Base-by-base conservation (phyloP, 2,113 vertebrate genomes). In the Archilochus colubris region DNA sequence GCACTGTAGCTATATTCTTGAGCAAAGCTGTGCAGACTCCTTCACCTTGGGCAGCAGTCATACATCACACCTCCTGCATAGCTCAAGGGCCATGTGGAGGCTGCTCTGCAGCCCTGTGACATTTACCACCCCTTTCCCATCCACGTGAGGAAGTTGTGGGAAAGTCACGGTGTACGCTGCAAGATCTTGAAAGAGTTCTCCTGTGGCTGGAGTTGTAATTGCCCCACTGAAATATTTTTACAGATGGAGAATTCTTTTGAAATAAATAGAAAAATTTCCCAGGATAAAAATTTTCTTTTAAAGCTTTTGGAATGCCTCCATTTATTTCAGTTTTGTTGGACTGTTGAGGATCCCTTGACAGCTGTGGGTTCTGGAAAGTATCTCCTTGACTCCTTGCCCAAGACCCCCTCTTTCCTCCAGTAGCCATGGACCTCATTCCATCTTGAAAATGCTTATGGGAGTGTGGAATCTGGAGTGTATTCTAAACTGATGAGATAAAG, bases 221-320 rank as follows among this genome's bases (percentile, higher is more conserved):
- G 92, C 89, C 93, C 93, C 88, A 54, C 86, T 86, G 92, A 96
- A 96, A 96, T 97, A 95, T 96, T 97, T 97, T 95, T 94, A 97
- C 96, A 97, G 97, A 97, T 96, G 97, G 96, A 96, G 94, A 86
- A 94, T 90, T 95, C 96, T 96, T 97, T 94, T 96, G 96, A 96
- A 97, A 97, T 93, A 96, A 96, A 96, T 92, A 94, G 95, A 90
- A 95, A 95, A 97, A 92, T 95, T 96, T 97, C 95, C 96, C 96
- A 96, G 63, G 95, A 93, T 96, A 74, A 96, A 97, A 94, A 94
- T 95, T 92, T 91, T 92, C 85, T 96, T 96, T 96, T 94, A 97
- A 96, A 84, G 87, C 85, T 94, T 94, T 96, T 97, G 96, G 96
- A 97, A 92, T 40, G 78, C 83, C 91, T 96, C 95, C 95, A 96